These are phyloP conservation scores for Lepidocyrtinus sp. DNA, from an alignment of 2,888 invertebrate species.

Conservation along the genomic window DNA sequence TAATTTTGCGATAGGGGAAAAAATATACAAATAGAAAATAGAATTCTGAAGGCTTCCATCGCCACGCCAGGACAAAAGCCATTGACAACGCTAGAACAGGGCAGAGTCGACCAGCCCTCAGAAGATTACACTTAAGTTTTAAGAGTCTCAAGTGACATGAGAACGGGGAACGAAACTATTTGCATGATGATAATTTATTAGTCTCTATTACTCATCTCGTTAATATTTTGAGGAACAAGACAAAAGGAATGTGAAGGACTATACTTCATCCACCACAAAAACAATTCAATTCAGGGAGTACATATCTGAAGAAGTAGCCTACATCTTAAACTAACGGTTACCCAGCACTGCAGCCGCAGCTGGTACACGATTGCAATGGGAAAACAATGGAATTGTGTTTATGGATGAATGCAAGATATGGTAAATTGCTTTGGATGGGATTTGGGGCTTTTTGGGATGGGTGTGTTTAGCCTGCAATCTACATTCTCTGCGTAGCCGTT, in stretches of 20 bases:
- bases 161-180: background rate
- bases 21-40: background rate
- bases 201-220: background rate
- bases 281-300: too few relatives aligned
- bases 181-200: conserved; percentile 3
- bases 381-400: background rate
- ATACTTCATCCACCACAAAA: background rate
- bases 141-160: too few relatives aligned
- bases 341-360: background rate
- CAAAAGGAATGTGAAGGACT: background rate
- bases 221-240: conserved; percentile 13
- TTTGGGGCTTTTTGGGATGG: conserved; percentile 1
- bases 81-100: too few relatives aligned
- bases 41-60: background rate
- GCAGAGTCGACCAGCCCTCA: background rate
- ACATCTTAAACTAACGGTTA: too few relatives aligned
- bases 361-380: background rate
- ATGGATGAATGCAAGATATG: conserved; percentile 2
- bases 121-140: too few relatives aligned
- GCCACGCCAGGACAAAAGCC: too few relatives aligned
- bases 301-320: too few relatives aligned
- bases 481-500: too few relatives aligned
- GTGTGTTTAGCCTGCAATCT: too few relatives aligned
- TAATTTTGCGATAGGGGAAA: background rate
- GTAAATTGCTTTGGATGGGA: too few relatives aligned